Percentiles rank a stretch among this genome's conserved stretches.
These are phyloP conservation scores for Gryllus bimaculatus DNA, from an alignment of 1,140 invertebrate genomes.

Conservation along the genomic window DNA sequence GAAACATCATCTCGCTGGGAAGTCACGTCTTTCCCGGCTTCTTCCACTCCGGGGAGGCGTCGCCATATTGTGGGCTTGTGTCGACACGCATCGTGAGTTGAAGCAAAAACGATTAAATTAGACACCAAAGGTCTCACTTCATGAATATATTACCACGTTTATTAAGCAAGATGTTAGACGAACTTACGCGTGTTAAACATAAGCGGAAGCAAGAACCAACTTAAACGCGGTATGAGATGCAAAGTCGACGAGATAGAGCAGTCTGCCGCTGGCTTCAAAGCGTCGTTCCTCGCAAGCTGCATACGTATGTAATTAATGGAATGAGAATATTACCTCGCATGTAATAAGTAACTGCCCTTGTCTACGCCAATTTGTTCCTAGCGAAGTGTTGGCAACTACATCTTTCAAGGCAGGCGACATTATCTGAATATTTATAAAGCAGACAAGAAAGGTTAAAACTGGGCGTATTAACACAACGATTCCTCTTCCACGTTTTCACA, in stretches of 20 bases:
- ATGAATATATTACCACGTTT: background rate
- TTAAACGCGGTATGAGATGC: background rate
- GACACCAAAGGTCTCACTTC: background rate
- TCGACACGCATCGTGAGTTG: background rate
- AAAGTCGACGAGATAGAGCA: background rate
- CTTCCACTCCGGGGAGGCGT: too few relatives aligned
- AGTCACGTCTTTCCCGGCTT: background rate
- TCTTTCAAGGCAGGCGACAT: too few relatives aligned
- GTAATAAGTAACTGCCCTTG: background rate
- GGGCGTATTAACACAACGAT: too few relatives aligned
- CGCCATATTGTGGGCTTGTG: background rate
- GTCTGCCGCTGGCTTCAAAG: background rate
- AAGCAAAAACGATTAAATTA: background rate
- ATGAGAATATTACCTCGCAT: background rate
- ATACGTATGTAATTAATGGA: background rate
- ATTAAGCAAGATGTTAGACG: background rate
- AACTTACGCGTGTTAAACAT: background rate
- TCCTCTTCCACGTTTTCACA: too few relatives aligned
- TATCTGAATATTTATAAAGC: too few relatives aligned
- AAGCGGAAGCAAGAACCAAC: background rate
- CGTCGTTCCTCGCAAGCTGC: background rate
- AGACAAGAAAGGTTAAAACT: too few relatives aligned
- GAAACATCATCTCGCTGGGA: background rate
- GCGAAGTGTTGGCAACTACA: background rate
- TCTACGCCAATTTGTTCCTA: background rate